Base-by-base conservation (phyloP, 2,797 vertebrate genomes). In the Anas capensis region DNA sequence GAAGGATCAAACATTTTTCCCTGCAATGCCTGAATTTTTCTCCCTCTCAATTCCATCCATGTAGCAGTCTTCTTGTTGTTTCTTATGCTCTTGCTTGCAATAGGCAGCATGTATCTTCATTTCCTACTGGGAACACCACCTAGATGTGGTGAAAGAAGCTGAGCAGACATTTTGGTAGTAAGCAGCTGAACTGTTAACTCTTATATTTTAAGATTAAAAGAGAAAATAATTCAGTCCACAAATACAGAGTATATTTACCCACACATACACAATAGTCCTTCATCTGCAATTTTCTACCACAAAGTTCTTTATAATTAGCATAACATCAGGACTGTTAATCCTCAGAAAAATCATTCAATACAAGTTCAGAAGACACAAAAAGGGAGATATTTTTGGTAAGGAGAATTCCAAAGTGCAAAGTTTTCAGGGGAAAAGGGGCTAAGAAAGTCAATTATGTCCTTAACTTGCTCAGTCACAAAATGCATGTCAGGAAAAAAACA, bases 361-460 rank as follows among this genome's bases (percentile, higher is more conserved):
- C 76, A 81, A 40, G 72, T 69, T 86, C 40, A 64, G 80, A 95
- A 95, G 81, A 82, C 42, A 83, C 27, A 68, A 77, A 48, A 48
- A 48, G 46, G 46, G 6, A 48, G 46, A 48, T 12, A 48, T 13
- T 48, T 48, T 48, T 48, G 21, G 21, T 48, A 48, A 4, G 46
- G 46, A 48, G 46, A 48, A 48, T 48, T 23, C 62, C 61, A 61
- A 64, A 60, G 48, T 38, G 83, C 61, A 68, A 64, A 60, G 48
- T 38, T 86, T 68, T 90, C 46, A 93, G 29, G 60, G 83, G 93
- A 70, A 79, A 85, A 29, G 5, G n/a, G 72, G 83, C 83, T 92
- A 89, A 93, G 82, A 92, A 95, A 95, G 95, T 95, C 93, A 92
- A 71, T 94, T 93, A 91, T 26, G 60, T 38, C 58, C 73, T 95